Conservation (phyloP, 2,797 vertebrate species). For the Bradypodion ventrale region DNA sequence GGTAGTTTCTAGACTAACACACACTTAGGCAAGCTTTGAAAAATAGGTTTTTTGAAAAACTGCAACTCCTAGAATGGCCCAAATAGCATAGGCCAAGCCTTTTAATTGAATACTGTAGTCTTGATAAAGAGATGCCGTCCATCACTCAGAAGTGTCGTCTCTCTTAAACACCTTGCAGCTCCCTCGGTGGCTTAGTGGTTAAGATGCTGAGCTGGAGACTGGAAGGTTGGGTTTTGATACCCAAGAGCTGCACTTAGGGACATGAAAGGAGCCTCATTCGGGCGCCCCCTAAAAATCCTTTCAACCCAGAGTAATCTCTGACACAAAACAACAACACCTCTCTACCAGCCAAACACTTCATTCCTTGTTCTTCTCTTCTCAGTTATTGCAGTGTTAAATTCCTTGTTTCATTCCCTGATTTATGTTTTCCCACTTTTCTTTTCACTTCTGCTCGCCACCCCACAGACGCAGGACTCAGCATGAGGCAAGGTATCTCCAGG, state of each 20-base stretch:
- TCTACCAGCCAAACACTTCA: not conserved
- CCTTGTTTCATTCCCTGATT: not conserved
- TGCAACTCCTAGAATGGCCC: too few relatives aligned
- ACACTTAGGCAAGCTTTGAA: not conserved
- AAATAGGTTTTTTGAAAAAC: too few relatives aligned
- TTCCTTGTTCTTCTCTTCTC: not conserved
- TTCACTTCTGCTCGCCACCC: not conserved
- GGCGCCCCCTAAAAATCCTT: too few relatives aligned
- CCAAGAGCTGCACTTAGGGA: too few relatives aligned
- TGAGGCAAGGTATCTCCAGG: not conserved
- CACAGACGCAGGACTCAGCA: not conserved
- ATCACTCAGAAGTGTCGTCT: not conserved
- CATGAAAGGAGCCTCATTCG: too few relatives aligned
- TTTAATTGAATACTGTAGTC: not conserved
- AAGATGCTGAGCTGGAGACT: too few relatives aligned
- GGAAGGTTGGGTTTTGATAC: too few relatives aligned
- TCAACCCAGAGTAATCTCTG: too few relatives aligned
- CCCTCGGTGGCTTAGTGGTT: too few relatives aligned
- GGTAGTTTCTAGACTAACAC: not conserved
- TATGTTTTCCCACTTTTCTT: not conserved
- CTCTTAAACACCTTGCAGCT: rapidly evolving
- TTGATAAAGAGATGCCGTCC: constrained; percentile 38
- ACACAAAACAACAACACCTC: too few relatives aligned
- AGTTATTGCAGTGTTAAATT: not conserved
- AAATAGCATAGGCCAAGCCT: too few relatives aligned